Conservation (phyloP, 64 coral and sea anemone species). For the Stylophora pistillata region DNA sequence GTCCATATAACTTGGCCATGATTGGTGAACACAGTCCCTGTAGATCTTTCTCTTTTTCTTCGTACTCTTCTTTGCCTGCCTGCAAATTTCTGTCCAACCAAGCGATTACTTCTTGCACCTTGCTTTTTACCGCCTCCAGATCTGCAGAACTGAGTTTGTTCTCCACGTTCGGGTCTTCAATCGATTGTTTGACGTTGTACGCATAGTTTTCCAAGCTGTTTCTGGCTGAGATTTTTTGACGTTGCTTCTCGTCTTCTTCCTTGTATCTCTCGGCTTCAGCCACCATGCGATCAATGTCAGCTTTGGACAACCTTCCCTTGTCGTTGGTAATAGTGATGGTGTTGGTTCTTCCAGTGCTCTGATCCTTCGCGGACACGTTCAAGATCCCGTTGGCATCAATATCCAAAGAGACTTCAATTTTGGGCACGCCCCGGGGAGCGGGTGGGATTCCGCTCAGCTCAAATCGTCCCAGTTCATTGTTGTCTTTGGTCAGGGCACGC, state of each 20-base stretch:
- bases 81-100: constrained; percentile 62
- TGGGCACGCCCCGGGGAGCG: constrained; percentile 4
- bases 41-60: constrained; percentile 68
- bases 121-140: constrained; percentile 45
- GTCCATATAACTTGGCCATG: constrained; percentile 81
- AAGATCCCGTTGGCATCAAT: background rate
- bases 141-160: constrained; percentile 56
- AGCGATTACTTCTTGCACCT: constrained; percentile 51
- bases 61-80: constrained; percentile 73
- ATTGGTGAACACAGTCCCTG: constrained; percentile 71
- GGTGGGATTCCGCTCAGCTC: constrained; percentile 19
- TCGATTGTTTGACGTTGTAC: constrained; percentile 56
- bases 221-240: constrained; percentile 52
- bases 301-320: constrained; percentile 69
- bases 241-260: constrained; percentile 65
- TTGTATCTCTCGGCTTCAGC: constrained; percentile 78
- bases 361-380: background rate
- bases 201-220: constrained; percentile 80
- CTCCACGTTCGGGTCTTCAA: constrained; percentile 44
- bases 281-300: constrained; percentile 79
- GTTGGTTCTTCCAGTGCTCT: background rate
- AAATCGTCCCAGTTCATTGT: constrained; percentile 14
- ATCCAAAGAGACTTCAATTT: background rate
- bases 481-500: background rate
- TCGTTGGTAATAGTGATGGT: constrained; percentile 85